Percentiles rank a stretch among this genome's conserved stretches.
Evolutionary conservation across 2,113 vertebrate genomes (phyloP).

Genomic region (Crotalus viridis): DNA sequence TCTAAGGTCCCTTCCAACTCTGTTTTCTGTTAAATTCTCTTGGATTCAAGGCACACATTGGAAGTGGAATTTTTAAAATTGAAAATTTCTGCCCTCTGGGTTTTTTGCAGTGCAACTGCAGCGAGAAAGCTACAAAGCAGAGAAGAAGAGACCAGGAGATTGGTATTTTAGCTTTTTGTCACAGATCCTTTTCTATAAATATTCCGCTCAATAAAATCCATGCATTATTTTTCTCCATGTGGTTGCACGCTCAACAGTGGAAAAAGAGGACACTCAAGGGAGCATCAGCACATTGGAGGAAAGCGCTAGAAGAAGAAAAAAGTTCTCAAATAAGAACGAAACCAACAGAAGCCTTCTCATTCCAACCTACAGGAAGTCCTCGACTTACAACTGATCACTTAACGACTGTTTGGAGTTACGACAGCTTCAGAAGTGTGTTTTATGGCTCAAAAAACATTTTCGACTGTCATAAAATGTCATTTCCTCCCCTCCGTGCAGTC

Average conservation of each 20-base stretch:
- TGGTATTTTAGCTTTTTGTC: neutral
- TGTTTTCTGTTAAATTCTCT: neutral
- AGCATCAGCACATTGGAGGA: neutral
- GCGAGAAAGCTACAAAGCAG: neutral
- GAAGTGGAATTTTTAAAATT: neutral
- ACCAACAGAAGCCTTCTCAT: neutral
- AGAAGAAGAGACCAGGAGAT: neutral
- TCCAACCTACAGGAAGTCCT: too few species aligned
- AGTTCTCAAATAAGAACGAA: neutral
- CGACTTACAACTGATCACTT: neutral
- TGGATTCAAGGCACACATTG: neutral
- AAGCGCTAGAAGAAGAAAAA: neutral
- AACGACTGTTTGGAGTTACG: neutral
- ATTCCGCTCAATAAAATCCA: neutral
- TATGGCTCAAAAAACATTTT: neutral
- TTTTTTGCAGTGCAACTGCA: neutral
- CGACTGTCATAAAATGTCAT: neutral
- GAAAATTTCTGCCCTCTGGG: neutral
- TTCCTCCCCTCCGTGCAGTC: neutral
- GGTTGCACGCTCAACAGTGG: neutral
- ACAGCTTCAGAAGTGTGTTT: neutral
- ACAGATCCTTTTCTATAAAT: neutral
- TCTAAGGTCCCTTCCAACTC: too few species aligned
- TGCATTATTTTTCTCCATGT: neutral
- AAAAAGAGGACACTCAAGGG: neutral